Base-by-base conservation (phyloP, 2,888 invertebrate genomes). In the Parnassius glacialis region DNA sequence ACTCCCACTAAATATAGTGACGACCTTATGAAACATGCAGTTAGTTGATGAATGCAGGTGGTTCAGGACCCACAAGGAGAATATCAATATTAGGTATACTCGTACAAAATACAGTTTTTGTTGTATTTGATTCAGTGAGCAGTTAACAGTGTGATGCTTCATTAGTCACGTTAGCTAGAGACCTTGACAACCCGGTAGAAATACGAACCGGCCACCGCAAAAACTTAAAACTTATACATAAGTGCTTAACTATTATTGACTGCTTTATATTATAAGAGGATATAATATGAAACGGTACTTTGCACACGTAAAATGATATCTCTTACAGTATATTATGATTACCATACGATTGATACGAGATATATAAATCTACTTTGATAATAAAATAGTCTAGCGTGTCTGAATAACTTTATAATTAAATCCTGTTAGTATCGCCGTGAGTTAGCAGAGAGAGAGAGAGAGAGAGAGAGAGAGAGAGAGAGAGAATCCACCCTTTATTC, bases 171-270 rank as follows among this genome's bases (percentile, higher is more conserved):
- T 56, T 73, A 55, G 55, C 16, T 59, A 54, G 59, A 59, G 59
- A 75, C 84, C 84, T 85, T 84, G 83, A 74, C 74, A 75, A 74
- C 71, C 68, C 71, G 70, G 76, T 80, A 76, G 82, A 80, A 80
- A 84, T 80, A 75, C 72, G 74, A 83, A 72, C 78, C 79, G 73
- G 68, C 68, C 70, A 77, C 79, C 79, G 76, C 81, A 81, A 78
- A 78, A 76, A 70, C 68, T 59, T 56, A 60, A 52, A 76, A 70
- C 68, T 59, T 56, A 60, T 51, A 50, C 64, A 60, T 59, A 59
- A 42, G 34, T 58, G 52, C 44, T 52, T 62, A 52, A 52, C 52
- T 59, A 62, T 61, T 66, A 62, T 61, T 66, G 58, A 51, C 42
- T 67, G 54, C 41, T 61, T 10, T 34, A 45, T 63, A 12, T 61